These are phyloP conservation scores for Masnerella sp. DNA, from an alignment of 2,888 invertebrate species.

Conservation along the genomic window DNA sequence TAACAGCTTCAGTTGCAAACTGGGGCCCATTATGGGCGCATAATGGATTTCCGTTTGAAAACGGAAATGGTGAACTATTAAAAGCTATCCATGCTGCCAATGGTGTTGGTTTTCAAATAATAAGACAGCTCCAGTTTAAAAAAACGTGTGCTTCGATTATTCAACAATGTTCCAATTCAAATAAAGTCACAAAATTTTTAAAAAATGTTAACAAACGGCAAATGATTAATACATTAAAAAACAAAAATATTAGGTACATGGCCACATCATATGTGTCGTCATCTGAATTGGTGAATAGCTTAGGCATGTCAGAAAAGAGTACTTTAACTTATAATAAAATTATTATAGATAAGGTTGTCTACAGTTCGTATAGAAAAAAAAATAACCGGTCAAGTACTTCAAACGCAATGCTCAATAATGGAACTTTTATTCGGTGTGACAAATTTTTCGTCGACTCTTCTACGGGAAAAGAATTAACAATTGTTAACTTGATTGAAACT, in stretches of 20 bases:
- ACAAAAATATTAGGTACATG: not conserved
- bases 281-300: not conserved
- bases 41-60: no score
- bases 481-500: slow-evolving; percentile 14
- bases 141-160: slow-evolving; percentile 38
- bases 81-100: not conserved
- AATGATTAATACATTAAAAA: not conserved
- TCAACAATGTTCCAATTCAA: slow-evolving; percentile 35
- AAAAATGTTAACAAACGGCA: not conserved
- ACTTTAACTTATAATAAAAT: slow-evolving; percentile 20
- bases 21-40: no score
- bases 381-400: slow-evolving; percentile 6
- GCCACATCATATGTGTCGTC: slow-evolving; percentile 2
- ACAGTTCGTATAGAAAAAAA: not conserved
- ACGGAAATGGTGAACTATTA: no score
- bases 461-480: not conserved
- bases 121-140: slow-evolving; percentile 35
- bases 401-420: slow-evolving; percentile 5
- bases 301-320: not conserved
- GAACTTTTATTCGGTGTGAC: slow-evolving; percentile 1
- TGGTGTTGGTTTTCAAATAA: not conserved
- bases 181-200: not conserved
- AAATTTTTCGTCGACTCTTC: slow-evolving; percentile 8
- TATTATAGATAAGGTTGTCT: slow-evolving; percentile 16
- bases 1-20: no score